A percentile compares a stretch with the other conserved stretches of the same genome.
phyloP scores from a whole-genome alignment of 2,113 vertebrate genomes.

The Lamprotornis superbus region DNA sequence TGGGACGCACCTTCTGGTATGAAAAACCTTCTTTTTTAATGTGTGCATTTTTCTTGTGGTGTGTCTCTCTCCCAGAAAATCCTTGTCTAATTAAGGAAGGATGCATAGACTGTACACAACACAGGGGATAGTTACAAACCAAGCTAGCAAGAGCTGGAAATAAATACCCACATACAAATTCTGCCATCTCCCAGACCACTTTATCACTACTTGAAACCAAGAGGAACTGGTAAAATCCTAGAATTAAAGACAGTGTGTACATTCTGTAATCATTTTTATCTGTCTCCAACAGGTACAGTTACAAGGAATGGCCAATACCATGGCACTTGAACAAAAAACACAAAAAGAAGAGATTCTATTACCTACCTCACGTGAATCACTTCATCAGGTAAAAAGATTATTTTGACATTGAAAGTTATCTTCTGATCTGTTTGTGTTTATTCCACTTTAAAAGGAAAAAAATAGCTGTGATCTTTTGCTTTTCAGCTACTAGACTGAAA shows the following conservation, averaged over 20 bases:
- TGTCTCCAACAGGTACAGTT: conserved; percentile 81
- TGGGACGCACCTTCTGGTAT: conserved; percentile 89
- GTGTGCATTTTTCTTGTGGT: not conserved
- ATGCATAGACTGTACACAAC: not conserved
- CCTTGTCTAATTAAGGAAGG: not conserved
- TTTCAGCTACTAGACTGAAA: not conserved
- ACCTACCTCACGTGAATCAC: conserved; percentile 79
- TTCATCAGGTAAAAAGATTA: conserved; percentile 80
- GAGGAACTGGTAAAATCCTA: not conserved
- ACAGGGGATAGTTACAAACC: not conserved
- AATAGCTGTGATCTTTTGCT: not conserved
- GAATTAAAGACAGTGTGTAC: not conserved
- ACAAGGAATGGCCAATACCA: conserved; percentile 89
- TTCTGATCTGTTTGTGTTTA: not conserved
- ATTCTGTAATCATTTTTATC: not conserved
- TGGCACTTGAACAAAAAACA: conserved; percentile 91
- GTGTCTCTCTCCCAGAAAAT: not conserved
- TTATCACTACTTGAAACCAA: not conserved
- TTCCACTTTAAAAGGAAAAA: not conserved
- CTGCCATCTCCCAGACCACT: not conserved
- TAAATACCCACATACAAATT: not conserved
- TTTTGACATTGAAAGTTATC: not conserved
- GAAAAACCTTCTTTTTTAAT: not conserved
- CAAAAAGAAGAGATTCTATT: conserved; percentile 84
- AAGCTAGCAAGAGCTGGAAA: not conserved